A percentile compares a stretch with the other conserved stretches of the same genome.
phyloP scores from a whole-genome alignment of 2,888 invertebrate species.

The Acrobasis consociella region DNA sequence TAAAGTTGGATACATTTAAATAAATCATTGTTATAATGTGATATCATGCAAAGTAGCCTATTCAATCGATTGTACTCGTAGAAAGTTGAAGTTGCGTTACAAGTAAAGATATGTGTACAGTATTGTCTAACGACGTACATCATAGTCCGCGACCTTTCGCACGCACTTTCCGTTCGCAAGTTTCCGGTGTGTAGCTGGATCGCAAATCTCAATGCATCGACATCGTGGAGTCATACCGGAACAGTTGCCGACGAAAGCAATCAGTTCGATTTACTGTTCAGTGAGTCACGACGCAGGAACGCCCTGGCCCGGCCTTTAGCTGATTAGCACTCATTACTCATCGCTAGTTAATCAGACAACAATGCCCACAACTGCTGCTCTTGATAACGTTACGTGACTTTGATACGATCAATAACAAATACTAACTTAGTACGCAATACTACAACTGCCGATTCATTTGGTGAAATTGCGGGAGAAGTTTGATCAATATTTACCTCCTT shows the following conservation, averaged over 20 bases:
- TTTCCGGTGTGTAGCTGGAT: conserved; percentile 41
- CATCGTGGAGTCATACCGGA: conserved; percentile 50
- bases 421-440: not conserved
- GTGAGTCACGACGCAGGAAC: conserved; percentile 70
- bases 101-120: not conserved
- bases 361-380: conserved; percentile 34
- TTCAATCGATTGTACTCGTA: not conserved
- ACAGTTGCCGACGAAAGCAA: conserved; percentile 48
- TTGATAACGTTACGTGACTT: conserved; percentile 52
- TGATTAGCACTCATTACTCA: conserved; percentile 75
- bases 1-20: too few species aligned
- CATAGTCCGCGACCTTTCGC: conserved; percentile 20
- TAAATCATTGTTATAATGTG: too few species aligned
- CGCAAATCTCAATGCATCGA: conserved; percentile 28
- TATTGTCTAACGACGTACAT: conserved; percentile 7
- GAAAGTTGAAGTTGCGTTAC: conserved; percentile 9
- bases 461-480: not conserved
- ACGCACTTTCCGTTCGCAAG: conserved; percentile 22
- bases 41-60: too few species aligned
- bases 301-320: conserved; percentile 64
- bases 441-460: not conserved
- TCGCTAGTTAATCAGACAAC: conserved; percentile 61
- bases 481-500: not conserved
- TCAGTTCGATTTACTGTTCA: conserved; percentile 44
- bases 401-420: conserved; percentile 45